Evolutionary conservation across 2,797 vertebrate species (phyloP), one percentile per base, ranked within the genome.

Genomic region (Cynodonichthys magdalenae): DNA sequence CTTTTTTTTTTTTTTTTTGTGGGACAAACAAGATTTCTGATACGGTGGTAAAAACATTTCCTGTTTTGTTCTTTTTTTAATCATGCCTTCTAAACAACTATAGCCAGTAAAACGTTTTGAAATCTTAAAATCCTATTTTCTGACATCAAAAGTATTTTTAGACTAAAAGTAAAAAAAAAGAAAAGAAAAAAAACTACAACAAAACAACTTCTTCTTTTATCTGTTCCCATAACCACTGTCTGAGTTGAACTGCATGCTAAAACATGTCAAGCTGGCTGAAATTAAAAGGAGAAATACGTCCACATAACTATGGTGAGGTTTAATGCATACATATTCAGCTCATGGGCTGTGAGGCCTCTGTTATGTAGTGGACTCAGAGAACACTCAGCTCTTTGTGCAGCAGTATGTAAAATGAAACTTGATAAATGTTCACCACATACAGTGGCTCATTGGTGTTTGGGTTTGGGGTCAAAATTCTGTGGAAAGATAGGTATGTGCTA

Each of bases 351-450:
- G 83, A 73, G 83, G 79, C 74, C 75, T n/a, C n/a, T 77, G 62
- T 87, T 69, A 68, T 39, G 12, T 82, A 79, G 80, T 66, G 62
- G 19, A 46, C 66, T 65, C 55, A 46, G 48, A 78, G 80, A 89
- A 90, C 87, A 90, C 79, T 82, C 71, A 19, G 58, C 48, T 81
- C 88, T 90, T 89, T 91, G 86, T 90, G 69, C 59, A 71, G 68
- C 57, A 54, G 61, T 65, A 66, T 87, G 80, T 74, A 78, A 87
- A 86, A 81, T 6, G 73, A 85, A 84, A 87, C 86, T 85, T 87
- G 84, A 89, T 85, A 86, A 87, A 88, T 83, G 83, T 77, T 74
- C 77, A 67, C 70, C 53, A 29, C 71, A 68, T 72, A 82, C 83
- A 83, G 64, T 60, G 60, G 71, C 76, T 73, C 65, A 28, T 48